Evolutionary conservation across 1,140 invertebrate species (phyloP).

Genomic region (Ladona fulva): DNA sequence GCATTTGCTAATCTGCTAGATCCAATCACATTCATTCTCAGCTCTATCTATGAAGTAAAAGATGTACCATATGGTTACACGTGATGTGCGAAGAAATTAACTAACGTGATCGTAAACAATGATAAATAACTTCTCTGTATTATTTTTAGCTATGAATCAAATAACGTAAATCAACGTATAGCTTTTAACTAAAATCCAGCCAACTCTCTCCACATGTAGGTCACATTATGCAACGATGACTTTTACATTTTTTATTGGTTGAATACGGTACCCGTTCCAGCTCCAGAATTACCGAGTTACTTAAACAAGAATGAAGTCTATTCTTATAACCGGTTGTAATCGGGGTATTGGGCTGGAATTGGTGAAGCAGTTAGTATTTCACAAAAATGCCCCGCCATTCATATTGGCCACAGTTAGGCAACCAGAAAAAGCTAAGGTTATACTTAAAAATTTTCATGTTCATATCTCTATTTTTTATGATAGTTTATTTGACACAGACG

Average conservation of each 20-base stretch:
- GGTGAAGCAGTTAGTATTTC: conserved; percentile 52
- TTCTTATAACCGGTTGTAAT: conserved; percentile 81
- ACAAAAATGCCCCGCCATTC: conserved; percentile 44
- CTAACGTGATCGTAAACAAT: not conserved
- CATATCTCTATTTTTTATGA: conserved; percentile 11
- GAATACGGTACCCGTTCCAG: too few species aligned
- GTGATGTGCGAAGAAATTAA: not conserved
- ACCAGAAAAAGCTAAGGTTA: conserved; percentile 50
- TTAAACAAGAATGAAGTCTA: conserved; percentile 51
- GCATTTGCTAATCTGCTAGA: not conserved
- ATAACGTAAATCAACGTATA: too few species aligned
- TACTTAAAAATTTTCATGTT: conserved; percentile 1
- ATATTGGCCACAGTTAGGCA: conserved; percentile 68
- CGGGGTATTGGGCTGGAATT: conserved; percentile 78
- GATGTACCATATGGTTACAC: not conserved
- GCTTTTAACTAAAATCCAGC: too few species aligned
- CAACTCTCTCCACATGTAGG: too few species aligned
- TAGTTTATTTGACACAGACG: not conserved
- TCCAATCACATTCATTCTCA: conserved; percentile 6
- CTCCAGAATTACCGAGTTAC: too few species aligned
- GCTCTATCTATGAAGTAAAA: not conserved
- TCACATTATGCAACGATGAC: too few species aligned
- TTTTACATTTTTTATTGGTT: too few species aligned
- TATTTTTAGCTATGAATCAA: too few species aligned
- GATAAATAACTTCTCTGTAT: too few species aligned